Percentiles rank a stretch among this genome's conserved stretches.
Conservation (phyloP, 1,140 invertebrate genomes). For the Megalopta genalis region DNA sequence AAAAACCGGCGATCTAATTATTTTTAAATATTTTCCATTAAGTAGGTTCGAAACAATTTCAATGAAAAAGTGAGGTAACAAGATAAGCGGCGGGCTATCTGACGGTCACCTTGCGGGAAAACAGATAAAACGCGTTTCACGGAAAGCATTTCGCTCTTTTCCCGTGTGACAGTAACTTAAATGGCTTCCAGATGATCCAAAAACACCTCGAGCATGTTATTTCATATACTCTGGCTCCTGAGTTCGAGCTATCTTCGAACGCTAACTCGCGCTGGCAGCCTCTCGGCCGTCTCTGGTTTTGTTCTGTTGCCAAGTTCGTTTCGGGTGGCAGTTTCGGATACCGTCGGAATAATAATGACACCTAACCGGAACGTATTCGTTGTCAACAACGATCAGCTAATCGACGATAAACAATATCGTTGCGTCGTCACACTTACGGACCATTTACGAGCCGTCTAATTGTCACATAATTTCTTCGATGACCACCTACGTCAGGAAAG, state of each 20-base stretch:
- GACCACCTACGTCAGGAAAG: too few species aligned
- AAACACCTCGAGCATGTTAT: background rate
- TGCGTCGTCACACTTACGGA: background rate
- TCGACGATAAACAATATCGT: constrained; percentile 38
- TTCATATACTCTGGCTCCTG: background rate
- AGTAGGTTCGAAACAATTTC: background rate
- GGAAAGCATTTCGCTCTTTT: too few species aligned
- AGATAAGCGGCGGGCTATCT: background rate
- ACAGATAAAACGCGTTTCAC: background rate
- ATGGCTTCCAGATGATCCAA: background rate
- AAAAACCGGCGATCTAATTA: too few species aligned
- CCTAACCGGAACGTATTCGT: background rate
- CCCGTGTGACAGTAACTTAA: too few species aligned
- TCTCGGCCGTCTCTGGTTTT: background rate
- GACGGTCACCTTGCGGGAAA: background rate
- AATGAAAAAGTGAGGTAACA: background rate
- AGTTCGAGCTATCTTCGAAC: constrained; percentile 19
- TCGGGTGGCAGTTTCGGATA: background rate
- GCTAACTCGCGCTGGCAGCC: background rate
- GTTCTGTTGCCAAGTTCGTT: constrained; percentile 17
- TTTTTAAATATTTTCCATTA: too few species aligned
- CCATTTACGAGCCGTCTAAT: too few species aligned
- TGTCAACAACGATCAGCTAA: background rate
- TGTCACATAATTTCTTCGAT: too few species aligned
- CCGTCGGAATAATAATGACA: constrained; percentile 16